phyloP scores from a whole-genome alignment of 1,140 invertebrate genomes.

The Anadara kagoshimensis region DNA sequence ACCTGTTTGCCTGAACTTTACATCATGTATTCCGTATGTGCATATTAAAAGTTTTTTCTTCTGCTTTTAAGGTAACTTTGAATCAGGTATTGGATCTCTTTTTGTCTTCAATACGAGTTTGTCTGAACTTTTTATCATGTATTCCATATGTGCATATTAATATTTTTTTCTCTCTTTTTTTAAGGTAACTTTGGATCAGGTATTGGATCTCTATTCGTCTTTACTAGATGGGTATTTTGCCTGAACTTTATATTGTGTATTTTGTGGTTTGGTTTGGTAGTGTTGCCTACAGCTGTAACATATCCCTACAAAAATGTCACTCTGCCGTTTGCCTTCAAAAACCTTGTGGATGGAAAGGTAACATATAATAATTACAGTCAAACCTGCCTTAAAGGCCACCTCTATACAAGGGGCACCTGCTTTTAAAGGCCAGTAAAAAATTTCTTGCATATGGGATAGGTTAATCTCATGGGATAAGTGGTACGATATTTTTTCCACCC shows the following conservation, averaged over 20 bases:
- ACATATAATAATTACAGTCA: too few species aligned
- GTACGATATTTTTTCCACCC: too few species aligned
- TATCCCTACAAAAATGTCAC: slow-evolving; percentile 41
- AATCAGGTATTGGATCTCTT: not conserved
- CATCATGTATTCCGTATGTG: too few species aligned
- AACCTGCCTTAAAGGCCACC: too few species aligned
- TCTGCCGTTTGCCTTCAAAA: slow-evolving; percentile 40
- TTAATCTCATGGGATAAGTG: too few species aligned
- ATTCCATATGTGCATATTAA: not conserved
- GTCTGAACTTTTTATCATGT: too few species aligned
- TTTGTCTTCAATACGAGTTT: not conserved
- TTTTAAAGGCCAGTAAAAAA: too few species aligned
- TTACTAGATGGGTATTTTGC: slow-evolving; percentile 50
- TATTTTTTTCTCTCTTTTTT: slow-evolving; percentile 2
- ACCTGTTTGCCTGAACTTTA: not conserved
- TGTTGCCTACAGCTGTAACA: slow-evolving; percentile 49
- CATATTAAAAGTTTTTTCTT: too few species aligned
- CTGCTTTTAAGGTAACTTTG: not conserved
- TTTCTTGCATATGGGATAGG: too few species aligned
- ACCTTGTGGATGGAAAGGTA: slow-evolving; percentile 55
- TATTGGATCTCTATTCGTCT: slow-evolving; percentile 55
- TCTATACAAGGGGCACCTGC: too few species aligned
- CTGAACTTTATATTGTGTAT: slow-evolving; percentile 46
- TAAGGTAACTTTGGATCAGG: slow-evolving; percentile 60
- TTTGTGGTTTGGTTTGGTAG: slow-evolving; percentile 47